Base-by-base conservation (phyloP, 2,888 invertebrate genomes). In the Nomada ruficornis region DNA sequence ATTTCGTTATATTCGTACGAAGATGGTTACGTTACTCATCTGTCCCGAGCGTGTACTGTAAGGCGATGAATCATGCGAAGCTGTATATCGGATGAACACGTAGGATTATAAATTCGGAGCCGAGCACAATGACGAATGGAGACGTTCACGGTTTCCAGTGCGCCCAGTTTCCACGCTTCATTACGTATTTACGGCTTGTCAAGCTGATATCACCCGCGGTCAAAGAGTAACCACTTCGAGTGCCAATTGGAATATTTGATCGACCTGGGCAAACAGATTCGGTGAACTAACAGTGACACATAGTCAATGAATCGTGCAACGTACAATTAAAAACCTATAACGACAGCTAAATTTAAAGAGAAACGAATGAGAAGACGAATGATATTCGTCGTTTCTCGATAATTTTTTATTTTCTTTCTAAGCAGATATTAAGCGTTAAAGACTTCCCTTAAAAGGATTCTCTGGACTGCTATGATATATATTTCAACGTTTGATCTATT, bases 111-210 rank as follows among this genome's bases (percentile, higher is more conserved):
- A 87, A 85, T 88, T 85, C 84, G 80, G 81, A 77, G 76, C 68
- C 81, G 11, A 75, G 68, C 68, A 80, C 85, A 82, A 86, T 88
- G 88, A 88, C 88, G 81, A 81, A 88, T 84, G 81, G 62, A 75
- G 81, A 81, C 81, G 77, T 80, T 80, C 84, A 78, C 77, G 81
- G 82, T 80, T 83, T 76, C 75, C 73, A 82, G 76, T 76, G 68
- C 68, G 57, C 80, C n/a, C 74, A 70, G 75, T 87, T 86, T 88
- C 87, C 83, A 77, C 87, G 77, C 89, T 91, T 91, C 90, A 89
- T 91, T 91, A 91, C 85, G 88, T 89, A 91, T 91, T 91, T 91
- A 91, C 90, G 85, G 85, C 84, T 88, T 85, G 91, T 90, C 90
- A 84, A 86, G 88, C 84, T 87, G 89, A 89, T 86, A 91, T 90